Evolutionary conservation across 1,140 invertebrate genomes (phyloP).

Genomic region (Aphelinus certus): DNA sequence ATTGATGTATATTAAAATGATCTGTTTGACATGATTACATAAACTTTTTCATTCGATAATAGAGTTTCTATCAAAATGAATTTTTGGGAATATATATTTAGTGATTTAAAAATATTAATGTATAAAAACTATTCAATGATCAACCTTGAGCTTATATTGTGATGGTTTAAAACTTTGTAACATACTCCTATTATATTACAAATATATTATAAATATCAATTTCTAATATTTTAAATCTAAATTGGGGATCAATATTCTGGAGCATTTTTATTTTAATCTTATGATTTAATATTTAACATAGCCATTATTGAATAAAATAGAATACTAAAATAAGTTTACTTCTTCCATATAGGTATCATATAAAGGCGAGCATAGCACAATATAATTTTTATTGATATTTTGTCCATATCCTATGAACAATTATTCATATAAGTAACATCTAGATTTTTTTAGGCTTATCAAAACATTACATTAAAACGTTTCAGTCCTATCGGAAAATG

Average conservation of each 20-base stretch:
- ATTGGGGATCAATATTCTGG: slow-evolving; percentile 19
- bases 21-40: slow-evolving; percentile 45
- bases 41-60: slow-evolving; percentile 18
- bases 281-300: slow-evolving; percentile 24
- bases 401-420: slow-evolving; percentile 16
- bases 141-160: slow-evolving; percentile 6
- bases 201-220: slow-evolving; percentile 26
- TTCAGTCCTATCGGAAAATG: slow-evolving; percentile 9
- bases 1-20: slow-evolving; percentile 11
- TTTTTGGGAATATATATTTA: slow-evolving; percentile 13
- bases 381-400: too few species aligned
- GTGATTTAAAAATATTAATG: slow-evolving; percentile 1
- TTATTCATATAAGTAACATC: slow-evolving; percentile 9
- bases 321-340: slow-evolving; percentile 23
- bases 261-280: slow-evolving; percentile 16
- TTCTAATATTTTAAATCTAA: slow-evolving; percentile 1
- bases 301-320: slow-evolving; percentile 20
- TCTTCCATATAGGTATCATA: slow-evolving; percentile 13
- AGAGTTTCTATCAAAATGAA: slow-evolving; percentile 6
- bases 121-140: slow-evolving; percentile 15
- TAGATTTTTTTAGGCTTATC: slow-evolving; percentile 11
- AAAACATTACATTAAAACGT: not conserved
- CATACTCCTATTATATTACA: slow-evolving; percentile 17
- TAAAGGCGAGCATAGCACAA: slow-evolving; percentile 11
- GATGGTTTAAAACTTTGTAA: slow-evolving; percentile 3